A percentile compares a stretch with the other conserved stretches of the same genome.
Conservation (phyloP, 2,888 invertebrate genomes). For the Phlogophora meticulosa region DNA sequence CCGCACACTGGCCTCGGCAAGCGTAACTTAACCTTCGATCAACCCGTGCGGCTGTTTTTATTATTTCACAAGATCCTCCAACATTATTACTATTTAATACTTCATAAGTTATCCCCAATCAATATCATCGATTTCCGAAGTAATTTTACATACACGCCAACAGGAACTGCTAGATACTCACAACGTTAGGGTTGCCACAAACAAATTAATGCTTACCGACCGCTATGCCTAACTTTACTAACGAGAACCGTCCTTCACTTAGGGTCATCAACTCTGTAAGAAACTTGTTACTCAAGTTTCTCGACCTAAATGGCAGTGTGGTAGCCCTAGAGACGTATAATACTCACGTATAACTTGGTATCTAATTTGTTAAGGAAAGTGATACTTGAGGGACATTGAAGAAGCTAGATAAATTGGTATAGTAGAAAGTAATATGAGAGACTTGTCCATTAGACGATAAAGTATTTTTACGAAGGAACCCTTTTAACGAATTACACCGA, state of each 20-base stretch:
- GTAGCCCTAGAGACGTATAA: conserved; percentile 49
- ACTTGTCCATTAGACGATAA: conserved; percentile 51
- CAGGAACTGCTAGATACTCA: conserved; percentile 1
- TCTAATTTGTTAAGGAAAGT: conserved; percentile 46
- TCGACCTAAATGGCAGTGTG: conserved; percentile 47
- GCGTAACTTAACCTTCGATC: no score
- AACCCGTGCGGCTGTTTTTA: no score
- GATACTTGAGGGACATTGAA: conserved; percentile 40
- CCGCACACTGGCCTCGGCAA: no score
- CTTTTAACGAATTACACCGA: conserved; percentile 53
- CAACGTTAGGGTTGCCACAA: conserved; percentile 20
- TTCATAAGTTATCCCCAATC: not conserved
- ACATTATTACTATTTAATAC: no score
- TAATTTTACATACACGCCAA: conserved; percentile 1
- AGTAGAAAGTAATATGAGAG: conserved; percentile 47
- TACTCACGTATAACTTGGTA: conserved; percentile 33
- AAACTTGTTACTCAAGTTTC: conserved; percentile 53
- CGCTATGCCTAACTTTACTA: conserved; percentile 49
- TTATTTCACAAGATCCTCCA: no score
- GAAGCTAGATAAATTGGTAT: conserved; percentile 47
- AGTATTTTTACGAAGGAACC: conserved; percentile 47
- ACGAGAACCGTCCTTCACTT: conserved; percentile 43
- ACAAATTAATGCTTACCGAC: conserved; percentile 41
- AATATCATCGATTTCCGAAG: conserved; percentile 3
- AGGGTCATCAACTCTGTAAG: conserved; percentile 55